Base-by-base conservation (phyloP, 2,113 vertebrate species). In the Muscicapa adusta region DNA sequence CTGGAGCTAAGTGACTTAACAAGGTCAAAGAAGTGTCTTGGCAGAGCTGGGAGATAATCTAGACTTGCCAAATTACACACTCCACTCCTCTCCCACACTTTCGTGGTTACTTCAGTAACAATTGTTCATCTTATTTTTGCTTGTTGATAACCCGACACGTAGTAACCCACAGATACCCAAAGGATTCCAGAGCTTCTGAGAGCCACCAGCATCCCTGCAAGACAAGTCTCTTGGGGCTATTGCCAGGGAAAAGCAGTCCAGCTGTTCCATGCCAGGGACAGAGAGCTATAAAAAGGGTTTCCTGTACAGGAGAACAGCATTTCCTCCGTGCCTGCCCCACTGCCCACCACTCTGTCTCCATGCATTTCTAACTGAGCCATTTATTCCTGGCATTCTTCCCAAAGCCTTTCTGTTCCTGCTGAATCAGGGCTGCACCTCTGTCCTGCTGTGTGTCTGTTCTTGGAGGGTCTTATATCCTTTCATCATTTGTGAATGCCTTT, bases 261-360 rank as follows among this genome's bases (percentile, higher is more conserved):
- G 62, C 60, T 43, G 53, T 47, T n/a, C 72, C 40, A 25, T 28
- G 51, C 28, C 63, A 56, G 34, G 6, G 34, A 28, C n/a, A 61
- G n/a, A 28, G 15, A 15, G 70, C 60, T 62, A 18, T 17, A 48
- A 22, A 50, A 13, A 50, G 33, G 5, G 15, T 9, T 81, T 87
- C 47, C 74, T 74, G 29, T 7, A 18, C 0, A 1, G 72, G 56
- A 70, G 66, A 48, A 43, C 38, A 19, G 34, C 0, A 0, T 24
- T 84, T 91, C 58, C 76, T 50, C 54, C 9, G 1, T 65, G 60
- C 45, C 63, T 4, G 2, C 12, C 22, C 56, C 40, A 40, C 40
- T 40, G 40, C 40, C 40, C 84, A 63, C 7, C 48, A 12, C 0
- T 0, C 8, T 33, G 47, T 20, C 70, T 42, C 2, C 0, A 2